These are phyloP conservation scores for Macropodus opercularis DNA, from an alignment of 2,797 vertebrate genomes.

Conservation along the genomic window DNA sequence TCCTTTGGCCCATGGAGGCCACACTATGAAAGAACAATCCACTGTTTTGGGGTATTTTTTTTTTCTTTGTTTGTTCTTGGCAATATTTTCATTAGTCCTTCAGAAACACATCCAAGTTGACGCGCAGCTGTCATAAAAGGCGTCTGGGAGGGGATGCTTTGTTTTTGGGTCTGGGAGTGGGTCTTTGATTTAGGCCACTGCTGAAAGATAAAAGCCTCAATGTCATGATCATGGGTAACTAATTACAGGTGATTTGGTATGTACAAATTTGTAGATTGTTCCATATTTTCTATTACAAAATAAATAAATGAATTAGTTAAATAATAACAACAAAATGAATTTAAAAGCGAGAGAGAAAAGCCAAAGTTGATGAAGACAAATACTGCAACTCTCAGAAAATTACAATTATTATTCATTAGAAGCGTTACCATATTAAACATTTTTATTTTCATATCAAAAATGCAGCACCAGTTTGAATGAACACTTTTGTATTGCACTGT, in stretches of 20 bases:
- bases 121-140: slow-evolving; percentile 51
- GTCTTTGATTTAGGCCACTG: slow-evolving; percentile 61
- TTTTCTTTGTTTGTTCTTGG: slow-evolving; percentile 48
- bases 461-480: slow-evolving; percentile 89
- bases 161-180: slow-evolving; percentile 56
- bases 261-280: slow-evolving; percentile 92
- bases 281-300: slow-evolving; percentile 89
- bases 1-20: slow-evolving; percentile 63
- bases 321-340: slow-evolving; percentile 69
- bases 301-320: slow-evolving; percentile 77
- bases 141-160: slow-evolving; percentile 50
- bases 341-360: slow-evolving; percentile 75
- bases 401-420: slow-evolving; percentile 85
- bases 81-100: slow-evolving; percentile 67
- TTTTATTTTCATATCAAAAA: slow-evolving; percentile 91
- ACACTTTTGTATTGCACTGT: slow-evolving; percentile 92
- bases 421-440: slow-evolving; percentile 85
- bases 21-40: slow-evolving; percentile 74
- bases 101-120: slow-evolving; percentile 69
- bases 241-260: slow-evolving; percentile 85
- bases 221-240: slow-evolving; percentile 84
- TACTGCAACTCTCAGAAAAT: slow-evolving; percentile 83
- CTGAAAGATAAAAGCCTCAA: slow-evolving; percentile 75
- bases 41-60: slow-evolving; percentile 52
- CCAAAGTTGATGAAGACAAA: slow-evolving; percentile 90